These are phyloP conservation scores for Glyptemys insculpta DNA, from an alignment of 2,797 vertebrate species.

Conservation along the genomic window DNA sequence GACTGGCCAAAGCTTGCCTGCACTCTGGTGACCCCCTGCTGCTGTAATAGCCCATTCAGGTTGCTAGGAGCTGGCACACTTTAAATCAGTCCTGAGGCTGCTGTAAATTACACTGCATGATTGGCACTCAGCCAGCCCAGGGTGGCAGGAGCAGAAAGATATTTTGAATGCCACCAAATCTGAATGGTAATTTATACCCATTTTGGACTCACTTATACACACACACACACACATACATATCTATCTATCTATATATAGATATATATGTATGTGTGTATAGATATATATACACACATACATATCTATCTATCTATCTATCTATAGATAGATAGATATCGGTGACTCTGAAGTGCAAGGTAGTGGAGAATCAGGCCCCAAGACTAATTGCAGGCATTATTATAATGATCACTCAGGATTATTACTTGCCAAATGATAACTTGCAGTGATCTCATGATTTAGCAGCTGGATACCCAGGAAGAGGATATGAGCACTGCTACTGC, in stretches of 20 bases:
- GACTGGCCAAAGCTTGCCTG: not conserved
- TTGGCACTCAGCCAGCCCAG: not conserved
- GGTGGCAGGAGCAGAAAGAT: not conserved
- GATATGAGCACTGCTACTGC: not conserved
- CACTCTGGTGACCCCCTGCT: not conserved
- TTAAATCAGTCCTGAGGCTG: not conserved
- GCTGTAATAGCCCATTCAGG: not conserved
- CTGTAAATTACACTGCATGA: not conserved
- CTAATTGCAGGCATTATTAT: not conserved
- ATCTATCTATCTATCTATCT: no score
- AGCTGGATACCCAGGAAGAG: not conserved
- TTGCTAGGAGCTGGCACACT: not conserved
- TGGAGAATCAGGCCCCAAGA: slow-evolving; percentile 24
- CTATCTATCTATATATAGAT: no score
- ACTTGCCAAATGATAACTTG: not conserved
- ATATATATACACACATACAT: not conserved
- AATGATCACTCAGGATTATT: not conserved
- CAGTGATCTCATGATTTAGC: rapidly evolving
- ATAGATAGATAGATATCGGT: no score
- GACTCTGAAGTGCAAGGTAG: not conserved
- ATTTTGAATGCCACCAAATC: not conserved
- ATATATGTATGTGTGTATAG: no score
- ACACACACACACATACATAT: no score
- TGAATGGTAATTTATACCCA: not conserved
- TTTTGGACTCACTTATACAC: not conserved